phyloP scores from a whole-genome alignment of 2,113 vertebrate species.

The Eudyptes chrysolophus region DNA sequence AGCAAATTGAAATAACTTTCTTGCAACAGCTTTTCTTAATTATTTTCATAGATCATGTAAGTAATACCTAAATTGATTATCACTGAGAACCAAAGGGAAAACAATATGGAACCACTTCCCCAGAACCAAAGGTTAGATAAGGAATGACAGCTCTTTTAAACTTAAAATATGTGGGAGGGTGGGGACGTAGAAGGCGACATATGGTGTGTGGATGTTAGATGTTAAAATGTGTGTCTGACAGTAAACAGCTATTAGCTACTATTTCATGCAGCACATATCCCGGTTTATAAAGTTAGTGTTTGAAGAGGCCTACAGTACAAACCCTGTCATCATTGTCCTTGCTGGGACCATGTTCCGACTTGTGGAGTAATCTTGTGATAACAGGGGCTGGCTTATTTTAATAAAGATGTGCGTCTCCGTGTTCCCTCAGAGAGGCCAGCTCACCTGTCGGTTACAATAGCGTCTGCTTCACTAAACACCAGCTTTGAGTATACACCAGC shows the following conservation, averaged over 20 bases:
- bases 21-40: neutral
- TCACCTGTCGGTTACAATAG: neutral
- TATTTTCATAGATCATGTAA: neutral
- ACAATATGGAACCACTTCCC: neutral
- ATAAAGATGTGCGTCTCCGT: neutral
- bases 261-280: neutral
- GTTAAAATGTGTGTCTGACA: neutral
- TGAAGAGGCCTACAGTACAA: neutral
- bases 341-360: neutral
- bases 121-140: neutral
- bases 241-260: neutral
- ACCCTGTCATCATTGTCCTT: neutral
- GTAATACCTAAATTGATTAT: neutral
- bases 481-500: neutral
- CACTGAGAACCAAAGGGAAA: neutral
- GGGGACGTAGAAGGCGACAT: neutral
- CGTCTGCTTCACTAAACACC: neutral
- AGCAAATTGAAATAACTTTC: neutral
- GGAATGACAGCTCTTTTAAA: neutral
- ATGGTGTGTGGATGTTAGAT: neutral
- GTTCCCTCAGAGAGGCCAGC: neutral
- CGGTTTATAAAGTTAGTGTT: neutral
- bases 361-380: neutral
- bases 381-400: neutral
- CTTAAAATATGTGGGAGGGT: neutral